Conservation (phyloP, 2,888 invertebrate species). For the Mamestra brassicae region DNA sequence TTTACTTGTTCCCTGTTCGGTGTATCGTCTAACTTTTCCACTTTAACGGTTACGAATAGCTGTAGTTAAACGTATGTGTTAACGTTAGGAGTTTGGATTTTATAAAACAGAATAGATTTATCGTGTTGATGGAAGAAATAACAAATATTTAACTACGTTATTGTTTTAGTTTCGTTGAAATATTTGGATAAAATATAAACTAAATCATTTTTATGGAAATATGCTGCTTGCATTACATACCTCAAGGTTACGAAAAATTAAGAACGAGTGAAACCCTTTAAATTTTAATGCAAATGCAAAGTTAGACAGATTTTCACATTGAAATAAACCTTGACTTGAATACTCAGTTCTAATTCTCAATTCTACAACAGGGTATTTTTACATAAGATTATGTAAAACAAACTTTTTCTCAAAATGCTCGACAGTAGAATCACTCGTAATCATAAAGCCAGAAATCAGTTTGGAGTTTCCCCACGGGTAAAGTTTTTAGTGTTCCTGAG, state of each 20-base stretch:
- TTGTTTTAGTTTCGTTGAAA: no score
- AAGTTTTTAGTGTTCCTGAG: not conserved
- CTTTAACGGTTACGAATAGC: slow-evolving; percentile 47
- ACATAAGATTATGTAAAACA: no score
- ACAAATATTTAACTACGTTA: no score
- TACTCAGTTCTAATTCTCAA: not conserved
- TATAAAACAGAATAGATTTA: slow-evolving; percentile 12
- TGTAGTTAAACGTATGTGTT: slow-evolving; percentile 33
- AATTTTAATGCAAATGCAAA: no score
- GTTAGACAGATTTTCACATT: not conserved
- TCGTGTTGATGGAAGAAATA: not conserved
- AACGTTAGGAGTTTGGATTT: not conserved
- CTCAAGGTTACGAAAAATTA: no score
- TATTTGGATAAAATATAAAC: no score
- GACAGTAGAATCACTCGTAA: not conserved
- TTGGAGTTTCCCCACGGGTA: not conserved
- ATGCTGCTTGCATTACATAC: no score
- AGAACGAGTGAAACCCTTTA: no score
- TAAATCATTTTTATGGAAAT: no score
- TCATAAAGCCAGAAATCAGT: not conserved
- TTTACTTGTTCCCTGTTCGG: slow-evolving; percentile 49
- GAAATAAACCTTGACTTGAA: not conserved
- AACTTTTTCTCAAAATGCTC: not conserved
- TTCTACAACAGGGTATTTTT: no score
- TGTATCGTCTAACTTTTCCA: slow-evolving; percentile 50